phyloP scores from a whole-genome alignment of 2,888 invertebrate genomes.

The Gymnocheta viridis region DNA sequence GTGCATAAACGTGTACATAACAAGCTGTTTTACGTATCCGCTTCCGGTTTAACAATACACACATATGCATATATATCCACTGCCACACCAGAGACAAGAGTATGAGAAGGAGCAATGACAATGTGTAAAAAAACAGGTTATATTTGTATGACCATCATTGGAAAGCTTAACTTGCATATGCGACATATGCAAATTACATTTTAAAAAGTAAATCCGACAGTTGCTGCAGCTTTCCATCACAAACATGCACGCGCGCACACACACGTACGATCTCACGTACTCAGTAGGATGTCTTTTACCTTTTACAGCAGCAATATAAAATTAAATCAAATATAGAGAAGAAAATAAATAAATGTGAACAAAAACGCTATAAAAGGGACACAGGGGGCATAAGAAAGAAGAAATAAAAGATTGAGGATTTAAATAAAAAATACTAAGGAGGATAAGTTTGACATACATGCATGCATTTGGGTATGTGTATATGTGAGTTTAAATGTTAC shows the following conservation, averaged over 20 bases:
- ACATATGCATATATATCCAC: neutral
- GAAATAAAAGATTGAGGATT: slow-evolving; percentile 44
- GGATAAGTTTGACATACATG: slow-evolving; percentile 43
- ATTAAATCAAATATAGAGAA: slow-evolving; percentile 65
- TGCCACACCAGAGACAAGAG: slow-evolving; percentile 11
- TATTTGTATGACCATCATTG: slow-evolving; percentile 68
- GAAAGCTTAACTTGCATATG: slow-evolving; percentile 67
- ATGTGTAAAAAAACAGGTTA: slow-evolving; percentile 46
- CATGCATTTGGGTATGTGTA: neutral
- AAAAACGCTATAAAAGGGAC: slow-evolving; percentile 22
- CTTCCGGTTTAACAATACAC: slow-evolving; percentile 60
- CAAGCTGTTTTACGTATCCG: slow-evolving; percentile 70
- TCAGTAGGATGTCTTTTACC: neutral
- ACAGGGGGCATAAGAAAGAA: neutral
- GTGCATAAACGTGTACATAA: slow-evolving; percentile 46
- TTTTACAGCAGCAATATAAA: slow-evolving; percentile 60
- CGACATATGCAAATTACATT: slow-evolving; percentile 71
- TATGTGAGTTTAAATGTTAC: slow-evolving; percentile 43
- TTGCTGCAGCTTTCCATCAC: slow-evolving; percentile 60
- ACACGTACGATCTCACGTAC: neutral
- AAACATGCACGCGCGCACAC: neutral
- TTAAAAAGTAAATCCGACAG: slow-evolving; percentile 70
- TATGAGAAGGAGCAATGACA: slow-evolving; percentile 13
- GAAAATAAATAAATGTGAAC: slow-evolving; percentile 62
- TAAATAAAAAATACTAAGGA: slow-evolving; percentile 53